phyloP scores from a whole-genome alignment of 2,888 invertebrate genomes.

The Campopleginae sp. region DNA sequence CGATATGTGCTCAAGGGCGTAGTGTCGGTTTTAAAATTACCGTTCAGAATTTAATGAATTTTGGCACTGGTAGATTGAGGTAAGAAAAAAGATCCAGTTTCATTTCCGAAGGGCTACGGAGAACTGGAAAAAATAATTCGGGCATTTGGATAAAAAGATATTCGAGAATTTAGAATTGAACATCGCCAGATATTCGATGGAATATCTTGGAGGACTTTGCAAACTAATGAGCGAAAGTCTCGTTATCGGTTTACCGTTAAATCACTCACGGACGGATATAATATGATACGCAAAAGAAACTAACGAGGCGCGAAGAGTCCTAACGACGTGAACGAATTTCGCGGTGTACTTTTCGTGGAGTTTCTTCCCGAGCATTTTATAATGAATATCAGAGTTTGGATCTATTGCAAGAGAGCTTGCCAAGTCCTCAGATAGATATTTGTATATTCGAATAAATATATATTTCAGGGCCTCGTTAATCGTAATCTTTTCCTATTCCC shows the following conservation, averaged over 20 bases:
- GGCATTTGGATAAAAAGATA: no score
- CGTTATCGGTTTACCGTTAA: neutral
- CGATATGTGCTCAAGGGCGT: no score
- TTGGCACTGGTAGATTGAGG: no score
- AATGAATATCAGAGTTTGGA: neutral
- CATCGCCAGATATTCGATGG: neutral
- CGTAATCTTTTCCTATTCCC: neutral
- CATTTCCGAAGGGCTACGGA: no score
- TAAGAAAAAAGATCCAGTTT: no score
- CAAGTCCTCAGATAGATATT: neutral
- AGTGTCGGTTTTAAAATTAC: no score
- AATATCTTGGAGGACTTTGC: neutral
- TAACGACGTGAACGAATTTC: slow-evolving; percentile 19
- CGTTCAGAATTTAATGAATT: no score
- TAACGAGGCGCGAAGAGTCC: neutral
- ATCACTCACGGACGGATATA: neutral
- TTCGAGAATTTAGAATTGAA: no score
- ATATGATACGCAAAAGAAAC: slow-evolving; percentile 4
- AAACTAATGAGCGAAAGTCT: neutral
- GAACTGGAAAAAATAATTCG: no score
- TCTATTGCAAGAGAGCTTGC: neutral
- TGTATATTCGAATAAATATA: neutral
- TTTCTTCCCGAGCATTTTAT: neutral
- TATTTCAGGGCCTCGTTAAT: slow-evolving; percentile 12
- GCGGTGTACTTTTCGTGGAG: neutral